phyloP scores from a whole-genome alignment of 2,113 vertebrate genomes.

The Barnardius zonarius region DNA sequence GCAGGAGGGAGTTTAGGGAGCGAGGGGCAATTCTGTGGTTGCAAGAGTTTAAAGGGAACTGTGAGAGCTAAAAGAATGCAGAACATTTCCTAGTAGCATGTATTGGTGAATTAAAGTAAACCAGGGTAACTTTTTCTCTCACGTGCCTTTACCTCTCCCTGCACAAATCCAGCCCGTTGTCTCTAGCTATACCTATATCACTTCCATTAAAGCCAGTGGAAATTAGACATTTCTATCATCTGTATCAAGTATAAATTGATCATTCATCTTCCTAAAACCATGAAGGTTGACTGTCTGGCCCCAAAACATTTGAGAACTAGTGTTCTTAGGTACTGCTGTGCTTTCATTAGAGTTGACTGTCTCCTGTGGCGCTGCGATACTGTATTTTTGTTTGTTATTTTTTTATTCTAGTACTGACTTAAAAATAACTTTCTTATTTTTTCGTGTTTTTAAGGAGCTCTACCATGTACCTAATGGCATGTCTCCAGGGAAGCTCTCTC shows the following conservation, averaged over 20 bases:
- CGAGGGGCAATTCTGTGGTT: background rate
- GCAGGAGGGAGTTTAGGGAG: background rate
- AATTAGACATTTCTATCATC: background rate
- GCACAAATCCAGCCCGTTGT: background rate
- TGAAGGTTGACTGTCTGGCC: background rate
- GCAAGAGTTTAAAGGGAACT: background rate
- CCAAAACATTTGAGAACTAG: background rate
- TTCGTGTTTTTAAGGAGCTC: constrained; percentile 69
- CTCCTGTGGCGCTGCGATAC: background rate
- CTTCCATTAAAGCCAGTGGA: background rate
- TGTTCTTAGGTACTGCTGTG: background rate
- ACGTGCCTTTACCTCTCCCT: background rate
- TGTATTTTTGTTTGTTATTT: background rate
- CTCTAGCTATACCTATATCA: background rate
- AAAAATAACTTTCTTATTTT: background rate
- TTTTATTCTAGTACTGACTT: background rate
- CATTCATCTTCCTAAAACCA: background rate
- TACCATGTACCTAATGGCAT: constrained; percentile 80
- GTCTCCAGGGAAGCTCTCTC: constrained; percentile 72
- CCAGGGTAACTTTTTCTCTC: background rate
- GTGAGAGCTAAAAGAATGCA: background rate
- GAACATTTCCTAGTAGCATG: background rate
- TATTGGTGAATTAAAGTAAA: background rate
- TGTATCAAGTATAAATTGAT: background rate
- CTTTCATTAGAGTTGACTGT: background rate